Conservation (phyloP, 2,888 invertebrate species). For the Pyralis farinalis region DNA sequence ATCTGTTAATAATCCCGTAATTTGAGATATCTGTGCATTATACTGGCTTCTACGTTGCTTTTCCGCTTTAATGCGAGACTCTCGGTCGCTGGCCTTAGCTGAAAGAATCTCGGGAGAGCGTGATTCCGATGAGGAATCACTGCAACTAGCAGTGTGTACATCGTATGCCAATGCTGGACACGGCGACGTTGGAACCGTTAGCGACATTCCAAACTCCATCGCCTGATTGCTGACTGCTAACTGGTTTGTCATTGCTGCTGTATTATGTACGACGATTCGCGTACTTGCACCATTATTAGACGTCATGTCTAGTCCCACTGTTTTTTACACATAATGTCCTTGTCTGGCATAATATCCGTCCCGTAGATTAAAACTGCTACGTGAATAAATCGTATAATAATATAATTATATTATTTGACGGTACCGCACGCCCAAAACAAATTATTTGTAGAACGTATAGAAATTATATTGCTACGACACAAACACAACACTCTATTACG, state of each 20-base stretch:
- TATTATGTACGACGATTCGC: constrained; percentile 37
- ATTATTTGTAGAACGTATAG: no score
- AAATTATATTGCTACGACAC: no score
- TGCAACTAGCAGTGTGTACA: constrained; percentile 40
- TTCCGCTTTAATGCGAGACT: constrained; percentile 93
- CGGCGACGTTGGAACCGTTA: constrained; percentile 39
- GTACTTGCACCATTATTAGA: constrained; percentile 46
- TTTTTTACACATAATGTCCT: constrained; percentile 24
- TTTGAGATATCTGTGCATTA: constrained; percentile 90
- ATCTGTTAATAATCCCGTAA: constrained; percentile 91
- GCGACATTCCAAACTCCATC: constrained; percentile 46
- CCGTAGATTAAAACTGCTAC: no score
- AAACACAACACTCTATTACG: no score
- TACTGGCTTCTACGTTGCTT: constrained; percentile 94
- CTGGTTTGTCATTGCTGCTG: constrained; percentile 38
- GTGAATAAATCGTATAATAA: no score
- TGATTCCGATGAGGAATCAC: constrained; percentile 70
- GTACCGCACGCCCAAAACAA: no score
- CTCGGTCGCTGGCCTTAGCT: constrained; percentile 85
- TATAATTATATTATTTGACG: no score
- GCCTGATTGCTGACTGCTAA: constrained; percentile 33
- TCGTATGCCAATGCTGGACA: constrained; percentile 33
- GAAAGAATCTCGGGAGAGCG: constrained; percentile 61
- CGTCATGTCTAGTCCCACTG: constrained; percentile 47
- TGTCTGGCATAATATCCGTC: no score